phyloP scores from a whole-genome alignment of 37 sponge, comb jelly and placozoan genomes.

The Corticium candelabrum region DNA sequence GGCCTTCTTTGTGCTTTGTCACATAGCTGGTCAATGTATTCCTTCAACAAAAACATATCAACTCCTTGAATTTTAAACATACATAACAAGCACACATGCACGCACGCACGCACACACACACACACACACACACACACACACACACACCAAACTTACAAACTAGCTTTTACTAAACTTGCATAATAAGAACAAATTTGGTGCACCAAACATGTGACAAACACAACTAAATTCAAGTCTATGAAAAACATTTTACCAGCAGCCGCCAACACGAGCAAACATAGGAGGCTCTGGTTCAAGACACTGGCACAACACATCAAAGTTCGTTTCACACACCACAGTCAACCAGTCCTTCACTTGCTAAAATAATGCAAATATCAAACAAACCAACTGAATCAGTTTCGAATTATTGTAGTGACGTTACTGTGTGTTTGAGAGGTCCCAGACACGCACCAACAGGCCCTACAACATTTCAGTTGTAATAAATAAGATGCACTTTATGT shows the following conservation, averaged over 20 bases:
- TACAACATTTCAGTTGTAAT: neutral
- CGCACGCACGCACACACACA: too few species aligned
- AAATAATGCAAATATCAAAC: neutral
- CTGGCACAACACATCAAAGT: neutral
- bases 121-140: too few species aligned
- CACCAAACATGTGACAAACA: neutral
- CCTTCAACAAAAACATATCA: too few species aligned
- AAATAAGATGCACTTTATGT: neutral
- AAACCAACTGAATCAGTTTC: neutral
- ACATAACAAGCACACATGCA: too few species aligned
- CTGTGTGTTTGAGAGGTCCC: neutral
- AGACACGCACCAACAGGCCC: neutral
- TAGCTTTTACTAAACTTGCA: too few species aligned
- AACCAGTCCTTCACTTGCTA: neutral
- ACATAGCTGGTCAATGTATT: neutral
- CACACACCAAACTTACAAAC: too few species aligned
- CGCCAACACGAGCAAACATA: neutral
- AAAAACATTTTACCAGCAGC: slow-evolving; percentile 5
- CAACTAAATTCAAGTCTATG: too few species aligned
- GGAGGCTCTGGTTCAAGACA: neutral
- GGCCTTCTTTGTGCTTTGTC: neutral
- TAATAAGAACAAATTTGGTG: neutral
- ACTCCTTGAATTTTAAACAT: too few species aligned
- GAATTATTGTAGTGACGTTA: too few species aligned
- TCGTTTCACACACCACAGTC: neutral